phyloP scores from a whole-genome alignment of 2,888 invertebrate genomes.

The Archips crataeganus region DNA sequence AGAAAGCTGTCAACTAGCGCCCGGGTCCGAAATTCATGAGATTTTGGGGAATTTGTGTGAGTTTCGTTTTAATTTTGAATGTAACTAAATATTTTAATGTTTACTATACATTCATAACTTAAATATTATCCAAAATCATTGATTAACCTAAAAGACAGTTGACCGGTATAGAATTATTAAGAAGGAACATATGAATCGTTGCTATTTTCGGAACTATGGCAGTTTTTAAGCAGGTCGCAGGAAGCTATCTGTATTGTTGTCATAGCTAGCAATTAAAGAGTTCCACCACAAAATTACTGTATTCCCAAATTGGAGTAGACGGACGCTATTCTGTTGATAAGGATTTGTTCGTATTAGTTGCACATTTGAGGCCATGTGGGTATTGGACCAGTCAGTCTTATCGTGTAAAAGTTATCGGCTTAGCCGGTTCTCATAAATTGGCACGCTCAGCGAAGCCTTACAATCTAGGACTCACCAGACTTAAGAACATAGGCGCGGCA shows the following conservation, averaged over 20 bases:
- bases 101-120: neutral
- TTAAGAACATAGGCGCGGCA: slow-evolving; percentile 83
- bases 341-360: neutral
- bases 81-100: neutral
- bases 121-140: neutral
- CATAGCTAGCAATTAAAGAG: neutral
- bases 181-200: neutral
- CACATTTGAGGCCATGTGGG: slow-evolving; percentile 9
- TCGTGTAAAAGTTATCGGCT: slow-evolving; percentile 19
- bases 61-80: neutral
- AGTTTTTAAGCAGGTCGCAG: neutral
- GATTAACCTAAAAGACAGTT: neutral
- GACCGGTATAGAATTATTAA: neutral
- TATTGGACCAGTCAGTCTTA: slow-evolving; percentile 5
- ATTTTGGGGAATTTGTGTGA: neutral
- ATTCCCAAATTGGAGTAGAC: neutral
- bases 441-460: slow-evolving; percentile 80
- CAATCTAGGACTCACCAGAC: slow-evolving; percentile 82
- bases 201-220: neutral
- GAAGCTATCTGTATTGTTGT: neutral
- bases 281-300: neutral
- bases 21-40: slow-evolving; percentile 1
- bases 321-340: neutral
- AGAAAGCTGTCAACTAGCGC: slow-evolving; percentile 4
- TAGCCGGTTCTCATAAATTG: slow-evolving; percentile 65